Conservation (phyloP, 2,797 vertebrate species). For the Paramormyrops hopkinsi region DNA sequence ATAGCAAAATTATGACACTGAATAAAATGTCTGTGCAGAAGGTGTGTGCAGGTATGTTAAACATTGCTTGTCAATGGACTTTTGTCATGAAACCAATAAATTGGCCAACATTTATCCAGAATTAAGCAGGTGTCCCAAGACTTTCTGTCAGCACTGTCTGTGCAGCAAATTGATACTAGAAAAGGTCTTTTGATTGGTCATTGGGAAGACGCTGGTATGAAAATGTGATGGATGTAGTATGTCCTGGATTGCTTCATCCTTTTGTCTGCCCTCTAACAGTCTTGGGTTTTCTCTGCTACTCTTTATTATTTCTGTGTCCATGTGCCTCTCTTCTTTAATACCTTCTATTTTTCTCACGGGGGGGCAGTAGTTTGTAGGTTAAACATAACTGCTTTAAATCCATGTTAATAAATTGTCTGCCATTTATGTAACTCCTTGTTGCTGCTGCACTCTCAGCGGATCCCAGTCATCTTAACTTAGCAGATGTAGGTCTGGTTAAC, state of each 20-base stretch:
- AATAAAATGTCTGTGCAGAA: neutral
- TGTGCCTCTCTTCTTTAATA: neutral
- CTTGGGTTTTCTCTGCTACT: neutral
- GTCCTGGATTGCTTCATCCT: neutral
- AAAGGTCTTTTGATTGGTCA: neutral
- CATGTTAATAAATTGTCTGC: neutral
- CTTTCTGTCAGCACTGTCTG: neutral
- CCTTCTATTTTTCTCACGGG: neutral
- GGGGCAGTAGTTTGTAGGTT: neutral
- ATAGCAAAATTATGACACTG: neutral
- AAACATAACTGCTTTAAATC: neutral
- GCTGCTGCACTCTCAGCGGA: neutral
- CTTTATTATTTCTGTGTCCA: neutral
- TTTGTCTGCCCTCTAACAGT: neutral
- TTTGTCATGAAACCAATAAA: neutral
- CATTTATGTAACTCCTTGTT: neutral
- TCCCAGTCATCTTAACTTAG: neutral
- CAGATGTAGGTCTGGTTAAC: neutral
- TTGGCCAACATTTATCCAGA: neutral
- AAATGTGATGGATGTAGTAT: neutral
- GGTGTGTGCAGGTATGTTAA: neutral
- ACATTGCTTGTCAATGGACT: neutral
- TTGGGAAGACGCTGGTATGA: neutral
- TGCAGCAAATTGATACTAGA: neutral
- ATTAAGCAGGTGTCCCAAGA: neutral